These are phyloP conservation scores for Molothrus aeneus DNA, from an alignment of 2,797 vertebrate genomes.

Conservation along the genomic window DNA sequence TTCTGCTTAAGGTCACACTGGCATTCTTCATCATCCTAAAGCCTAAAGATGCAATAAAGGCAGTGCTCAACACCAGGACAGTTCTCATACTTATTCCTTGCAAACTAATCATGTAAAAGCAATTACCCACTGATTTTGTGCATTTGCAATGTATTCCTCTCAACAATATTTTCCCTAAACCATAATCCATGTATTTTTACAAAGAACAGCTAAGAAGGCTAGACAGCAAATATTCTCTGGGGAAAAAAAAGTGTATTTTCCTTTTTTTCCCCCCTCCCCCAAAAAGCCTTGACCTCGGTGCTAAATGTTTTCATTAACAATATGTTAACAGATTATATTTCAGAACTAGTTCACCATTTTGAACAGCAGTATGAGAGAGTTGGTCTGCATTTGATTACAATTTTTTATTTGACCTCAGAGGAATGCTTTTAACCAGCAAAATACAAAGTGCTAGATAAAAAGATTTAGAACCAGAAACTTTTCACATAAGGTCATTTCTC, in stretches of 20 bases:
- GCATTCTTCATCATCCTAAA: background rate
- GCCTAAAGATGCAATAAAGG: background rate
- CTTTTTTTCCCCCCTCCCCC: too few species aligned
- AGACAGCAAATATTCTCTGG: background rate
- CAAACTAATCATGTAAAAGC: background rate
- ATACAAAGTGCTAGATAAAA: background rate
- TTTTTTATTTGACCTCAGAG: conserved; percentile 42
- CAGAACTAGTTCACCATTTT: conserved; percentile 55
- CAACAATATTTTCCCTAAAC: background rate
- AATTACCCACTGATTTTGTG: background rate
- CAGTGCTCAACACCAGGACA: background rate
- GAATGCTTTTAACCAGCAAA: conserved; percentile 23
- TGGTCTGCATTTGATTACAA: conserved; percentile 58
- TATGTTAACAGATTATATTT: conserved; percentile 57
- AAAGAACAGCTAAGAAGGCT: background rate
- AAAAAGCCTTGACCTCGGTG: background rate
- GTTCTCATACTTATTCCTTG: background rate
- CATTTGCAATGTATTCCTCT: background rate
- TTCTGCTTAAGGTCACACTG: background rate
- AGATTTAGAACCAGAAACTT: background rate
- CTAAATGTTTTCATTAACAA: conserved; percentile 64
- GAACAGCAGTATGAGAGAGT: conserved; percentile 49
- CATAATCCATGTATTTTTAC: background rate
- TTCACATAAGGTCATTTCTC: background rate
- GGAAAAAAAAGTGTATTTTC: background rate